Percentiles rank a stretch among this genome's conserved stretches.
Conservation (phyloP, 2,888 invertebrate genomes). For the Nomada ferruginata region DNA sequence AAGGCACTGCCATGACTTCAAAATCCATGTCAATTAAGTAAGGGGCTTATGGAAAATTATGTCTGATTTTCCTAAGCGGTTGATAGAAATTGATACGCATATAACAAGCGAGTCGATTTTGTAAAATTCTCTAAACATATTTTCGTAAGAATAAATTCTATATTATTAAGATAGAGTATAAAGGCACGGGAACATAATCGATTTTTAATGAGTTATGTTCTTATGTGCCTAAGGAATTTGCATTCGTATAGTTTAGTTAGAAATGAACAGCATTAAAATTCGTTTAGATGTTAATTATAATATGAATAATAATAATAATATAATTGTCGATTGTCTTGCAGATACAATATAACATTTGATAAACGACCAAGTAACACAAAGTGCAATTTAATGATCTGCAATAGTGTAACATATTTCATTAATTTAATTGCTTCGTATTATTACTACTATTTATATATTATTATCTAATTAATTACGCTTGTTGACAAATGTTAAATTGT, state of each 20-base stretch:
- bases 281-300: not conserved
- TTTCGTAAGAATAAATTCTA: not conserved
- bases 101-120: not conserved
- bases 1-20: slow-evolving; percentile 29
- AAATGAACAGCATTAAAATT: slow-evolving; percentile 9
- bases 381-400: slow-evolving; percentile 33
- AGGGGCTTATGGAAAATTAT: slow-evolving; percentile 3
- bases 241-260: not conserved
- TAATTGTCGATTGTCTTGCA: not conserved
- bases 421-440: slow-evolving; percentile 20
- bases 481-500: slow-evolving; percentile 26
- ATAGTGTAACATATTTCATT: slow-evolving; percentile 11
- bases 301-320: not conserved
- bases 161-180: not conserved
- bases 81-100: not conserved
- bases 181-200: too few species aligned
- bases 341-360: slow-evolving; percentile 9
- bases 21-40: slow-evolving; percentile 25
- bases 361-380: slow-evolving; percentile 17
- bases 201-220: slow-evolving; percentile 4
- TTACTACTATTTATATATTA: slow-evolving; percentile 12
- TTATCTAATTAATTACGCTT: slow-evolving; percentile 1
- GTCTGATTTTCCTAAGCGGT: not conserved
- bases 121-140: not conserved
- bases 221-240: too few species aligned